Base-by-base conservation (phyloP, 2,888 invertebrate genomes). In the Alitta virens region DNA sequence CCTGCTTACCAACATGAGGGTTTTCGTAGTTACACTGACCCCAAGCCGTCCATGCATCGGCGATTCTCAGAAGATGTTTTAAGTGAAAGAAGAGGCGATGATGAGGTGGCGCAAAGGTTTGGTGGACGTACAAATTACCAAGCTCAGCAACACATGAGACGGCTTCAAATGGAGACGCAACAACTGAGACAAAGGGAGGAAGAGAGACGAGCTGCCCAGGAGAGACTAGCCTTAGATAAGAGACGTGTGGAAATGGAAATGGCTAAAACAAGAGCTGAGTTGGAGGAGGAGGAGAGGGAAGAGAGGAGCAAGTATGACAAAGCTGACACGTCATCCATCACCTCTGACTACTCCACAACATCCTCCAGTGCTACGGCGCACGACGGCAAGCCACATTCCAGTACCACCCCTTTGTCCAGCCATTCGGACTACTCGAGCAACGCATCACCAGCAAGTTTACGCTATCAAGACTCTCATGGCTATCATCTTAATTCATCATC, bases 321-420 rank as follows among this genome's bases (percentile, higher is more conserved):
- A 14, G 53, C 57, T 18, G 66, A 66, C n/a, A 27, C 54, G 12
- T 23, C 50, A 2, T 66, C 66, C 1, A 46, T 65, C 61, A 65
- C 68, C 26, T 71, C 71, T 7, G 68, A 70, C 53, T 69, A 68
- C 50, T 70, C 70, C 9, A 67, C 68, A 12, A 64, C 64, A 42
- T 68, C 69, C 1, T 62, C 66, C 23, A 65, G 55, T 16, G 38
- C 52, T 24, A 33, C 33, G 26, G 60, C 57, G 1, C 51, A 46
- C 7, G 59, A 56, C 46, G 49, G 38, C 21, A 61, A 56, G 54
- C 26, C 60, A 26, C 50, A 55, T 24, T 49, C 51, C 12, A 24
- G 33, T 2, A 57, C 27, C 46, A 42, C 43, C 5, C 62, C 40
- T 33, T n/a, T 27, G 1, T 40, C 46, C 40, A 52, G 43, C 40